phyloP scores from a whole-genome alignment of 2,113 vertebrate species.

The Sula dactylatra region DNA sequence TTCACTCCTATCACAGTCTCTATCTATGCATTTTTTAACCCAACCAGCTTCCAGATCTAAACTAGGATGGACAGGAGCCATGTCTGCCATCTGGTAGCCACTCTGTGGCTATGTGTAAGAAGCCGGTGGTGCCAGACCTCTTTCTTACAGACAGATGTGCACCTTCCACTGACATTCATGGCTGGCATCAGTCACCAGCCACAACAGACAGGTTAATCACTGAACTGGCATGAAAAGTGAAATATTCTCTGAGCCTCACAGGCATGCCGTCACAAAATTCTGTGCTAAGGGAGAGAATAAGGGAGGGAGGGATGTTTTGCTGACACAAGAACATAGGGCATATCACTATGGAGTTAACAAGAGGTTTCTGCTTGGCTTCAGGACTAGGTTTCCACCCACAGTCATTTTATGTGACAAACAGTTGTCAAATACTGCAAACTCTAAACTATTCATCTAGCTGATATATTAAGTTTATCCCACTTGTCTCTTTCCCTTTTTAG shows the following conservation, averaged over 20 bases:
- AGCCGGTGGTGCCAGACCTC: not conserved
- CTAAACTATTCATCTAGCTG: not conserved
- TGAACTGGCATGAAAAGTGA: not conserved
- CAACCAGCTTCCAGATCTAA: not conserved
- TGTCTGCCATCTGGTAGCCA: not conserved
- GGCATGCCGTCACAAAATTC: rapidly evolving
- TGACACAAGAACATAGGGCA: not conserved
- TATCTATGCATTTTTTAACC: not conserved
- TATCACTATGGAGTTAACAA: not conserved
- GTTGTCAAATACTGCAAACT: not conserved
- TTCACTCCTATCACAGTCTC: not conserved
- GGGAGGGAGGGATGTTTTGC: not conserved
- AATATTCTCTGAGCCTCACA: rapidly evolving
- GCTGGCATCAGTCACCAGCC: not conserved
- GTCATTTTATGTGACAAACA: not conserved
- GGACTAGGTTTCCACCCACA: not conserved
- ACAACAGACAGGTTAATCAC: not conserved
- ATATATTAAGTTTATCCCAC: not conserved
- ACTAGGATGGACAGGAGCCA: not conserved
- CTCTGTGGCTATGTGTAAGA: not conserved
- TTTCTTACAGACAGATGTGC: not conserved
- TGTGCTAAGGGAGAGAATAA: not conserved
- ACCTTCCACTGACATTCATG: not conserved
- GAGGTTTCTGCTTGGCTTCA: not conserved
- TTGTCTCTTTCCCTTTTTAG: not conserved